A percentile compares a stretch with the other conserved stretches of the same genome.
Conservation (phyloP, 2,113 vertebrate genomes). For the Hiodon alosoides region DNA sequence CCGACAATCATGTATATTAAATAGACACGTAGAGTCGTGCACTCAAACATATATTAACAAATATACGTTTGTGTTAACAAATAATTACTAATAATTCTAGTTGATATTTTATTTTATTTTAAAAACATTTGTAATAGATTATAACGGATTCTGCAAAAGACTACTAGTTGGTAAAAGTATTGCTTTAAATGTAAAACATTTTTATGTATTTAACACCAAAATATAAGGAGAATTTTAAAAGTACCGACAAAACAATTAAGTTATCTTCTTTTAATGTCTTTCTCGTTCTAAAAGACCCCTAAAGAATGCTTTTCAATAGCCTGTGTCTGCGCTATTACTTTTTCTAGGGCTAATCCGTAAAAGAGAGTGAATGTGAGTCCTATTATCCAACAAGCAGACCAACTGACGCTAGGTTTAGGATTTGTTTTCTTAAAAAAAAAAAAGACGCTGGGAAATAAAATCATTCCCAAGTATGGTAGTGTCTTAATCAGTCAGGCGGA, state of each 20-base stretch:
- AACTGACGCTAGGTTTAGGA: conserved; percentile 80
- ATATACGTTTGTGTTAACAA: no score
- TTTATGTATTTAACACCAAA: no score
- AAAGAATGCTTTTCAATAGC: conserved; percentile 50
- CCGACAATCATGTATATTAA: no score
- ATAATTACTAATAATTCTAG: no score
- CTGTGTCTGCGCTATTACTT: conserved; percentile 61
- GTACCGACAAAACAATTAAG: conserved; percentile 55
- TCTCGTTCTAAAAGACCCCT: conserved; percentile 29
- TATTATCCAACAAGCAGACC: conserved; percentile 82
- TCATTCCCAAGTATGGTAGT: conserved; percentile 91
- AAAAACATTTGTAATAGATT: no score
- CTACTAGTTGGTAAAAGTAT: no score
- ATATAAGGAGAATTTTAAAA: no score
- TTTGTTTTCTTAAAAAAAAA: conserved; percentile 71
- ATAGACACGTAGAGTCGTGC: no score
- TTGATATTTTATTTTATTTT: no score
- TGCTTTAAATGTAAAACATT: no score
- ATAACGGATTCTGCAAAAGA: no score
- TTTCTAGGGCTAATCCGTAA: conserved; percentile 78
- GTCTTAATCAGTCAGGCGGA: conserved; percentile 91
- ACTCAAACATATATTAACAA: no score
- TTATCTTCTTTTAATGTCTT: conserved; percentile 54
- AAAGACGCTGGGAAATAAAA: conserved; percentile 81
- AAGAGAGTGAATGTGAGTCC: conserved; percentile 77